Evolutionary conservation across 2,888 invertebrate species (phyloP).

Genomic region (Uloborus plumipes): DNA sequence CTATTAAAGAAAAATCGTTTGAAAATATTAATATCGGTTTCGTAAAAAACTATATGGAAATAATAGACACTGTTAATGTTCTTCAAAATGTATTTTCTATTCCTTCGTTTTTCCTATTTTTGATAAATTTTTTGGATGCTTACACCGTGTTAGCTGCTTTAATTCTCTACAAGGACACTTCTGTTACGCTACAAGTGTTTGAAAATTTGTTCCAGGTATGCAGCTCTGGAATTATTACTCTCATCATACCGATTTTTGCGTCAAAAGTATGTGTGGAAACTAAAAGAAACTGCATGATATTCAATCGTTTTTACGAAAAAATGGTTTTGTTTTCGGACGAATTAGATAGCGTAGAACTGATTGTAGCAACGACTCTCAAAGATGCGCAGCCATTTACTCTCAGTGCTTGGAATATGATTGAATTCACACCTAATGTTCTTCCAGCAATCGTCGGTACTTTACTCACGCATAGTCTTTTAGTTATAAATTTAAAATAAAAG

Average conservation of each 20-base stretch:
- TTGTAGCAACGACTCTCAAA: background rate
- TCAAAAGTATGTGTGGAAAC: background rate
- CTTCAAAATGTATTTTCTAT: constrained; percentile 5
- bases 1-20: background rate
- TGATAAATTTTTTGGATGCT: background rate
- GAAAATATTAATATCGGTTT: background rate
- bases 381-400: background rate
- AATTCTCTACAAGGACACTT: background rate
- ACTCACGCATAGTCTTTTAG: background rate
- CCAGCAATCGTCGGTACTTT: background rate
- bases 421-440: background rate
- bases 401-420: background rate
- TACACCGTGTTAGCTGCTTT: background rate
- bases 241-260: background rate
- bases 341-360: background rate
- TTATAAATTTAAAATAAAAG: background rate
- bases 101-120: background rate
- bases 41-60: background rate
- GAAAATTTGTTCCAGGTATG: background rate
- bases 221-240: background rate
- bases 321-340: background rate
- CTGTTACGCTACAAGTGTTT: background rate
- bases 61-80: background rate
- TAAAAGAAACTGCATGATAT: background rate
- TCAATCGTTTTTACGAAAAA: background rate